phyloP scores from a whole-genome alignment of 2,113 vertebrate species.

The Anarrhichthys ocellatus region DNA sequence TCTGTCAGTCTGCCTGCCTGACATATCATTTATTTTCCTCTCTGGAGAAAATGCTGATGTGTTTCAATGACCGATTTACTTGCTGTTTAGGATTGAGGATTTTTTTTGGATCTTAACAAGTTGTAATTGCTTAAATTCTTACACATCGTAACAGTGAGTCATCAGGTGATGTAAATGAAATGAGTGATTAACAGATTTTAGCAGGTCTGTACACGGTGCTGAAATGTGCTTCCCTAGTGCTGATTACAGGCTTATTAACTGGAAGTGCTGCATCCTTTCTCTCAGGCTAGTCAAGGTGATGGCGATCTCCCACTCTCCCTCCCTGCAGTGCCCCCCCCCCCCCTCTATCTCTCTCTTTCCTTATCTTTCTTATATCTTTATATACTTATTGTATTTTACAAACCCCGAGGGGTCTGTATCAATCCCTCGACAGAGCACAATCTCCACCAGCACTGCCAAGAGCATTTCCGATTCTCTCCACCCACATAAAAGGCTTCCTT shows the following conservation, averaged over 20 bases:
- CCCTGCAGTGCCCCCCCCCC: background rate
- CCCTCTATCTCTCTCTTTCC: background rate
- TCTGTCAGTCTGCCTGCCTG: background rate
- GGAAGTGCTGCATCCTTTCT: conserved; percentile 24
- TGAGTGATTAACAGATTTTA: conserved; percentile 59
- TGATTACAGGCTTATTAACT: conserved; percentile 59
- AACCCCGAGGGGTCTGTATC: conserved; percentile 40
- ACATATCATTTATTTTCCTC: background rate
- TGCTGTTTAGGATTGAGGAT: background rate
- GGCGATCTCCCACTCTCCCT: background rate
- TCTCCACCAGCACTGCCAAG: conserved; percentile 53
- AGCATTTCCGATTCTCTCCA: conserved; percentile 55
- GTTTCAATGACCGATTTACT: background rate
- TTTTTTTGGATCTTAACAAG: background rate
- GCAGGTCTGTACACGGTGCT: conserved; percentile 35
- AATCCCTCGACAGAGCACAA: conserved; percentile 53
- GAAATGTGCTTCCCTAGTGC: conserved; percentile 48
- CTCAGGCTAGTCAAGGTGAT: conserved; percentile 50
- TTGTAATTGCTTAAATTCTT: background rate
- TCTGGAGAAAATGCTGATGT: background rate
- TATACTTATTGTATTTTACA: conserved; percentile 56
- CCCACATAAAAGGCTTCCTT: conserved; percentile 56
- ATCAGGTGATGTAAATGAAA: conserved; percentile 39
- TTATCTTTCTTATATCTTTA: conserved; percentile 47
- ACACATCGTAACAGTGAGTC: conserved; percentile 11